A percentile compares a stretch with the other conserved stretches of the same genome.
Conservation (phyloP, 2,888 invertebrate species). For the Thymelicus lineola region DNA sequence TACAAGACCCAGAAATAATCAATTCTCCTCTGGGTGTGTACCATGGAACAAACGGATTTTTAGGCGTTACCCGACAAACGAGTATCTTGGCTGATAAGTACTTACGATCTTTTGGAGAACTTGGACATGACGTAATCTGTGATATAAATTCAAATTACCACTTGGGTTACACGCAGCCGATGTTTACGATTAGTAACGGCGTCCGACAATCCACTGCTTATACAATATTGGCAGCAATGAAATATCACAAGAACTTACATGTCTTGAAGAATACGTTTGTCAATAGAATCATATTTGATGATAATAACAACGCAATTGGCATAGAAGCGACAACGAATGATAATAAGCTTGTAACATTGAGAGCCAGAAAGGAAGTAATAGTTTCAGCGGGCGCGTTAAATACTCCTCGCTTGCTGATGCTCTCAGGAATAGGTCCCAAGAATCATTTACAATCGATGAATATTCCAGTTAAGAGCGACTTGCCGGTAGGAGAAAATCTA, state of each 20-base stretch:
- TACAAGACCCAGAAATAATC: conserved; percentile 45
- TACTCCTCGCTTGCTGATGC: conserved; percentile 57
- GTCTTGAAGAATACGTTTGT: conserved; percentile 54
- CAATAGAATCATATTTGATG: conserved; percentile 54
- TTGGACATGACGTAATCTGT: conserved; percentile 51
- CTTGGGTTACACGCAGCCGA: conserved; percentile 53
- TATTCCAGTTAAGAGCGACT: conserved; percentile 51
- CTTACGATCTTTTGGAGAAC: conserved; percentile 54
- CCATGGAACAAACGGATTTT: conserved; percentile 50
- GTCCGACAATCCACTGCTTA: conserved; percentile 55
- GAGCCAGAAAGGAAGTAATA: conserved; percentile 55
- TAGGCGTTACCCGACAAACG: conserved; percentile 46
- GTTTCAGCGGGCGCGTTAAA: conserved; percentile 58
- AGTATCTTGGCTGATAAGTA: conserved; percentile 41
- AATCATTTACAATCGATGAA: conserved; percentile 49
- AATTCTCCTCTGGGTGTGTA: conserved; percentile 41
- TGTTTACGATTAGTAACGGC: conserved; percentile 51
- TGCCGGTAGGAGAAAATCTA: conserved; percentile 57
- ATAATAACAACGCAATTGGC: conserved; percentile 53
- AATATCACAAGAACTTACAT: conserved; percentile 50
- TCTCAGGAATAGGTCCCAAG: conserved; percentile 59
- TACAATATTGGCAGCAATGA: conserved; percentile 47
- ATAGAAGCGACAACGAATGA: conserved; percentile 46
- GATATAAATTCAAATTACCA: conserved; percentile 55
- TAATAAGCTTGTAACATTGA: conserved; percentile 44